A percentile compares a stretch with the other conserved stretches of the same genome.
phyloP scores from a whole-genome alignment of 2,113 vertebrate species.

The human (Homo sapiens) region GRCh38 chr13:93347501-93348000 shows the following conservation, averaged over 20 bases:
- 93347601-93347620: not conserved
- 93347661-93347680: not conserved
- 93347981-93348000: not conserved
- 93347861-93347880: not conserved
- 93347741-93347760: not conserved
- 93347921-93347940: not conserved
- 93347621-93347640: not conserved
- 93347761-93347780: not conserved
- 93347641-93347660: not conserved
- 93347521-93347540: too few relatives aligned
- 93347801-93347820: not conserved
- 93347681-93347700: not conserved
- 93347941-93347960: not conserved
- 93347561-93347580: accelerated
- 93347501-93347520: not conserved
- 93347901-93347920: not conserved
- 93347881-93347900: not conserved
- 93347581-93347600: accelerated
- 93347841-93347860: not conserved
- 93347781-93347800: not conserved
- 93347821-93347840: not conserved
- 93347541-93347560: not conserved
- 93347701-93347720: slow-evolving; percentile 21
- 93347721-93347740: not conserved
- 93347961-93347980: not conserved